phyloP scores from a whole-genome alignment of 2,888 invertebrate genomes.

The Phyto melanocephala region DNA sequence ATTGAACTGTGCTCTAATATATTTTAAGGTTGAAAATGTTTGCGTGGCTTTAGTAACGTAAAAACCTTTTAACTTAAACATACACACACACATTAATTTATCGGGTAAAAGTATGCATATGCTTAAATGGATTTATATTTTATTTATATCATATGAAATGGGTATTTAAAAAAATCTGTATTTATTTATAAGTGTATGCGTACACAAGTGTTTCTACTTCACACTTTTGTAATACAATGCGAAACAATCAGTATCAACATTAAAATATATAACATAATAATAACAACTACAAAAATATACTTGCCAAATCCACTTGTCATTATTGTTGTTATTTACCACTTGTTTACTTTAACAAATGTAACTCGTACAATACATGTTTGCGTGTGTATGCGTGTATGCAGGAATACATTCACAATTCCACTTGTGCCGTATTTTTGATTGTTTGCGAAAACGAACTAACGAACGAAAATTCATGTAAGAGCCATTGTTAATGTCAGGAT shows the following conservation, averaged over 20 bases:
- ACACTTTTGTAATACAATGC: constrained; percentile 25
- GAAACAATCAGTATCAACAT: neutral
- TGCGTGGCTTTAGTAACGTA: too few relatives aligned
- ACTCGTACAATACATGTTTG: constrained; percentile 14
- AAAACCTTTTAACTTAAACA: neutral
- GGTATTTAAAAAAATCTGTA: neutral
- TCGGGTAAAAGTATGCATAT: neutral
- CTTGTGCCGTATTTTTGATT: neutral
- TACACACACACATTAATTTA: neutral
- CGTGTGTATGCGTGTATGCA: too few relatives aligned
- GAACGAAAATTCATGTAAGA: constrained; percentile 16
- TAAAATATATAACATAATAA: neutral
- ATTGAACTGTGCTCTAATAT: too few relatives aligned
- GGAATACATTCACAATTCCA: neutral
- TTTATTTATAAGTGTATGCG: neutral
- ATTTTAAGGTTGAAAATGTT: too few relatives aligned
- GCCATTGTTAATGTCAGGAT: neutral
- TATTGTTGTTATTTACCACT: constrained; percentile 9
- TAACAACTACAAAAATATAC: constrained; percentile 4
- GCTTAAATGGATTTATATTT: constrained; percentile 8
- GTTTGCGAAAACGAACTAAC: neutral
- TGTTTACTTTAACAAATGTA: neutral
- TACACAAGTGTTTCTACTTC: constrained; percentile 4
- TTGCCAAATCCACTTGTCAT: constrained; percentile 12
- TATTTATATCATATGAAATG: too few relatives aligned